Percentiles rank a stretch among this genome's conserved stretches.
phyloP scores from a whole-genome alignment of 2,113 vertebrate species.

The Megatriorchis doriae region DNA sequence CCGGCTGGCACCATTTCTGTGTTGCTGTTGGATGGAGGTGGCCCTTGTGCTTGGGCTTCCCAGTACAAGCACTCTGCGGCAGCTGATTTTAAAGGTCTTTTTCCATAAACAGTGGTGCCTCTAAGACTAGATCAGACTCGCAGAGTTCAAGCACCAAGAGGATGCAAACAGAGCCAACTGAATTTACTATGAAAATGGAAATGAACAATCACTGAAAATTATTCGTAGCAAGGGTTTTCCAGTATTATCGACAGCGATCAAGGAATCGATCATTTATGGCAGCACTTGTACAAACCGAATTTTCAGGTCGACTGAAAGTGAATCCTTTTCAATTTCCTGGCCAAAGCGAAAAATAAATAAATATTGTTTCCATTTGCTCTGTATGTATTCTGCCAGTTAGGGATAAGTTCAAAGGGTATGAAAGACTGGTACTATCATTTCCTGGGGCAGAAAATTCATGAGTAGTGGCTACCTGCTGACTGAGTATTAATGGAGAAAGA shows the following conservation, averaged over 20 bases:
- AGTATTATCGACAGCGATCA: not conserved
- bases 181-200: not conserved
- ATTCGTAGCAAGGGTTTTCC: not conserved
- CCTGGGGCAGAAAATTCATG: not conserved
- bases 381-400: not conserved
- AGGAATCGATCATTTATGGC: not conserved
- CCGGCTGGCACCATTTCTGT: conserved; percentile 1
- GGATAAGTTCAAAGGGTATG: not conserved
- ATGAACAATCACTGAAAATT: not conserved
- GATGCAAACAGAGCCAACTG: not conserved
- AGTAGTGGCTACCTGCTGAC: not conserved
- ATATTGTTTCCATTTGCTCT: not conserved
- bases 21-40: conserved; percentile 12
- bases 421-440: not conserved
- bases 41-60: not conserved
- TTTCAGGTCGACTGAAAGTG: not conserved
- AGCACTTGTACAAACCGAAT: not conserved
- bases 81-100: conserved; percentile 13
- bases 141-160: not conserved
- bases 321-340: not conserved
- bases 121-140: not conserved
- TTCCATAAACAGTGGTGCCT: not conserved
- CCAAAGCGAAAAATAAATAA: not conserved
- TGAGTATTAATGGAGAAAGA: not conserved
- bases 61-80: not conserved